Evolutionary conservation across 2,888 invertebrate genomes (phyloP).

Genomic region (Drosophila affinis): DNA sequence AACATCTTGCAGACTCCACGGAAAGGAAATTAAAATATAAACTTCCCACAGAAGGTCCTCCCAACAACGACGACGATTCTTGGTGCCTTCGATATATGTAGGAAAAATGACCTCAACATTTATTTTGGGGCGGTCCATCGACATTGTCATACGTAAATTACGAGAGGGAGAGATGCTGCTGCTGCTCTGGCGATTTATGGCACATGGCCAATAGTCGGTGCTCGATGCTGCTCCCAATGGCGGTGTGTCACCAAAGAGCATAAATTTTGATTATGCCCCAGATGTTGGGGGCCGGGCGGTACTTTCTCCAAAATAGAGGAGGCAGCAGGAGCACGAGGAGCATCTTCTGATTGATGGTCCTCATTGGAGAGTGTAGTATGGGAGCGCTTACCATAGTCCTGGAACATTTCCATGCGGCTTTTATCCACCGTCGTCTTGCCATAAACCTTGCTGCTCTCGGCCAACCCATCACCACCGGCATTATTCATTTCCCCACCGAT

Average conservation of each 20-base stretch:
- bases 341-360: conserved; percentile 73
- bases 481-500: conserved; percentile 65
- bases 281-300: conserved; percentile 17
- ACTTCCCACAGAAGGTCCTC: conserved; percentile 10
- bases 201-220: conserved; percentile 66
- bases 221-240: conserved; percentile 19
- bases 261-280: conserved; percentile 70
- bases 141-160: conserved; percentile 72
- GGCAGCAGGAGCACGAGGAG: conserved; percentile 35
- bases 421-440: conserved; percentile 55
- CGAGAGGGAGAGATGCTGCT: conserved; percentile 29
- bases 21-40: conserved; percentile 69
- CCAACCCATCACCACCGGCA: neutral
- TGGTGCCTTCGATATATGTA: conserved; percentile 1
- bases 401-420: conserved; percentile 40
- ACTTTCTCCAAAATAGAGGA: neutral
- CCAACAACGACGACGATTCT: conserved; percentile 36
- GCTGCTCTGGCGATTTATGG: conserved; percentile 61
- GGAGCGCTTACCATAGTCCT: conserved; percentile 58
- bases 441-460: conserved; percentile 36
- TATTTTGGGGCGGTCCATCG: conserved; percentile 55
- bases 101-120: conserved; percentile 68
- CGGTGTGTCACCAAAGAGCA: conserved; percentile 56
- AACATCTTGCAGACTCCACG: conserved; percentile 40
- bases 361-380: too few relatives aligned